phyloP scores from a whole-genome alignment of 2,888 invertebrate species.

The Prosopocoilus inquinatus region DNA sequence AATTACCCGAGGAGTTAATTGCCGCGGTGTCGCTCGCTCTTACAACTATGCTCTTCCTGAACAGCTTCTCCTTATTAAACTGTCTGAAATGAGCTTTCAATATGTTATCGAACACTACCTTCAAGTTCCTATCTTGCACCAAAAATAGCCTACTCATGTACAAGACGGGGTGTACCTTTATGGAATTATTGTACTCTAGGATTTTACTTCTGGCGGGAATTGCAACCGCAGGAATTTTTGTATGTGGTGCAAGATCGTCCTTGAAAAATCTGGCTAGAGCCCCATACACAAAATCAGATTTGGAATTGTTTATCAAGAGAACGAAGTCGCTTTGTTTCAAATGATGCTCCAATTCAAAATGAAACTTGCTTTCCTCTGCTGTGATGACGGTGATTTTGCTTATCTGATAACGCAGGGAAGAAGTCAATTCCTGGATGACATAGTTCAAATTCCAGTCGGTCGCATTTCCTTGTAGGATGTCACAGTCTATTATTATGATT shows the following conservation, averaged over 20 bases:
- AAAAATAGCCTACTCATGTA: conserved; percentile 22
- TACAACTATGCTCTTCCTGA: conserved; percentile 15
- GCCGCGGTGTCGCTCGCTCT: background rate
- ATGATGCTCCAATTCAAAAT: conserved; percentile 23
- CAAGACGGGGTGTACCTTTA: conserved; percentile 17
- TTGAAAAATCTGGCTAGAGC: conserved; percentile 31
- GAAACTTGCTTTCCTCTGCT: conserved; percentile 14
- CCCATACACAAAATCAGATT: conserved; percentile 25
- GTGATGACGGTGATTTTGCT: conserved; percentile 24
- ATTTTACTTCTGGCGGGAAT: conserved; percentile 15
- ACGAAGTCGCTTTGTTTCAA: conserved; percentile 37
- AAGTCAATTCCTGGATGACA: conserved; percentile 13
- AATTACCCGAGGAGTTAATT: background rate
- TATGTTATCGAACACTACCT: conserved; percentile 18
- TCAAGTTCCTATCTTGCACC: conserved; percentile 12
- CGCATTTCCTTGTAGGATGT: conserved; percentile 9
- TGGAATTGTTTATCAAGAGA: conserved; percentile 30
- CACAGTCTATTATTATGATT: conserved; percentile 11
- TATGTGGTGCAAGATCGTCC: conserved; percentile 23
- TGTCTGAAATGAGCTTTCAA: conserved; percentile 25
- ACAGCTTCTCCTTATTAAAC: conserved; percentile 21
- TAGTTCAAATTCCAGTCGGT: conserved; percentile 14
- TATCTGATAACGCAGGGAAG: conserved; percentile 23
- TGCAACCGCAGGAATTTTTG: conserved; percentile 3
- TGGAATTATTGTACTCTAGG: conserved; percentile 20